These are phyloP conservation scores for Eubasilissa splendida DNA, from an alignment of 2,888 invertebrate genomes.

Conservation along the genomic window DNA sequence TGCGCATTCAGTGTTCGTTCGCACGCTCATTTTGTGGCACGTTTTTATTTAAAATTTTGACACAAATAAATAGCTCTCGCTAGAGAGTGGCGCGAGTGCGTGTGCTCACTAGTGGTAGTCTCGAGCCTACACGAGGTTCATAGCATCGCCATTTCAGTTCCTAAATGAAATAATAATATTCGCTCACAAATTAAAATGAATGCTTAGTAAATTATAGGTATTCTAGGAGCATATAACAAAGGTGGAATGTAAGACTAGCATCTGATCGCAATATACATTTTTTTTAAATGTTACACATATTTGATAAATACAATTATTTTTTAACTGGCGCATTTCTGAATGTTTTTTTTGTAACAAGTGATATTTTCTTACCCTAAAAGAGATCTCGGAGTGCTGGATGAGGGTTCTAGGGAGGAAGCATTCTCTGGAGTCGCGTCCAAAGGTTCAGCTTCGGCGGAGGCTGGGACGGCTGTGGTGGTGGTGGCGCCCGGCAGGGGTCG, in stretches of 20 bases:
- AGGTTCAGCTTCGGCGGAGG: slow-evolving; percentile 43
- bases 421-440: slow-evolving; percentile 54
- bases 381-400: slow-evolving; percentile 50
- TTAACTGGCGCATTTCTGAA: not conserved
- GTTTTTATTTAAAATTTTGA: too few relatives aligned
- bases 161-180: too few relatives aligned
- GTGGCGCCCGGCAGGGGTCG: slow-evolving; percentile 60
- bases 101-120: too few relatives aligned
- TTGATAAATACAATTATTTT: not conserved
- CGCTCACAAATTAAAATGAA: too few relatives aligned
- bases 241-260: not conserved
- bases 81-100: too few relatives aligned
- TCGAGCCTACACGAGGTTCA: too few relatives aligned
- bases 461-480: slow-evolving; percentile 60
- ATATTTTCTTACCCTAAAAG: slow-evolving; percentile 47
- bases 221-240: too few relatives aligned
- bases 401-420: slow-evolving; percentile 54
- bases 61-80: too few relatives aligned
- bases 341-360: not conserved
- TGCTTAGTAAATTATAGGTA: too few relatives aligned
- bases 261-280: slow-evolving; percentile 11
- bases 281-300: not conserved
- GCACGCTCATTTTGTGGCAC: too few relatives aligned
- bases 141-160: too few relatives aligned
- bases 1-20: too few relatives aligned